These are phyloP conservation scores for Rambutsinella grinnellia DNA, from an alignment of 2,888 invertebrate species.

Conservation along the genomic window DNA sequence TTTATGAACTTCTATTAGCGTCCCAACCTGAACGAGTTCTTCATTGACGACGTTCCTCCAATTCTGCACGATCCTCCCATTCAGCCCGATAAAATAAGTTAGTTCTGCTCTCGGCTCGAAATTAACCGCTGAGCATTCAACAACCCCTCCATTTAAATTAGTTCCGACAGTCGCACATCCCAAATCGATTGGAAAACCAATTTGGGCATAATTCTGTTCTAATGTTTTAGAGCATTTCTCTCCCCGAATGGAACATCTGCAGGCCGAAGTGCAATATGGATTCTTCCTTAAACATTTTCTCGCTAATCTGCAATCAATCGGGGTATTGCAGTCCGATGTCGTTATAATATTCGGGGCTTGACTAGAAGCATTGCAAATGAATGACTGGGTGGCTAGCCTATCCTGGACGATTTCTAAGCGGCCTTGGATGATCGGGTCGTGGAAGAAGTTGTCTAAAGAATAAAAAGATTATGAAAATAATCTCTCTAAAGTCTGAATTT, in stretches of 20 bases:
- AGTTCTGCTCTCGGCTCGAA: conserved; percentile 30
- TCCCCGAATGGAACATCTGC: conserved; percentile 40
- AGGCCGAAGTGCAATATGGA: conserved; percentile 37
- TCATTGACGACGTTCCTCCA: conserved; percentile 32
- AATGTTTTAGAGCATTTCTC: conserved; percentile 45
- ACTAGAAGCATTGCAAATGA: conserved; percentile 47
- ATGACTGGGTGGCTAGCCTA: conserved; percentile 28
- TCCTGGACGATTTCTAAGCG: conserved; percentile 38
- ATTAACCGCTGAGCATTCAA: conserved; percentile 41
- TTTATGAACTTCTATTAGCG: conserved; percentile 6
- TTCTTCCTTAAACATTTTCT: conserved; percentile 49
- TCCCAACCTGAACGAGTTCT: conserved; percentile 29
- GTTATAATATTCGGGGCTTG: conserved; percentile 31
- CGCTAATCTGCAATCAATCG: conserved; percentile 39
- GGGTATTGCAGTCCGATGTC: conserved; percentile 28
- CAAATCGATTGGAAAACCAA: conserved; percentile 27
- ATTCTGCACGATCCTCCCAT: conserved; percentile 41
- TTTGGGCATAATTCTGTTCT: conserved; percentile 42
- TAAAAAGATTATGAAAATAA: too few relatives aligned
- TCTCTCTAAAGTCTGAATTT: too few relatives aligned
- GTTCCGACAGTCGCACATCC: conserved; percentile 31
- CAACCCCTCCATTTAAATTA: conserved; percentile 53
- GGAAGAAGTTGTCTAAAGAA: conserved; percentile 40
- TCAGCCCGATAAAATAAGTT: conserved; percentile 51
- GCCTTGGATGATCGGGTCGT: conserved; percentile 42